Percentiles rank a stretch among this genome's conserved stretches.
phyloP scores from a whole-genome alignment of 2,888 invertebrate genomes.

The Dasysyrphus tricinctus region DNA sequence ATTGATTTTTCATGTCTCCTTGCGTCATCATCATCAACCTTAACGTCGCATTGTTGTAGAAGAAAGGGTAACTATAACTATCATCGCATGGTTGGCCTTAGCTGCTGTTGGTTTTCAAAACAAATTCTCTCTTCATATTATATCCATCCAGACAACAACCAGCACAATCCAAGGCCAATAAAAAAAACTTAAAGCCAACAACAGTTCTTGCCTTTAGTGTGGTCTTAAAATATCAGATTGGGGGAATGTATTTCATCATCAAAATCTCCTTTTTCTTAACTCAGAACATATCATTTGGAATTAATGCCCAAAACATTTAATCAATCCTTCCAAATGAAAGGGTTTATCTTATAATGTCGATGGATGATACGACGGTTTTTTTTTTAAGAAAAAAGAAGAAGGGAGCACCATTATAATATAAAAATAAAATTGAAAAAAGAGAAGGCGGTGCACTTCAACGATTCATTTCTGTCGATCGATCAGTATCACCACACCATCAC shows the following conservation, averaged over 20 bases:
- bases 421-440: not conserved
- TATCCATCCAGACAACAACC: not conserved
- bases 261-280: conserved; percentile 22
- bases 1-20: conserved; percentile 72
- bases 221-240: conserved; percentile 50
- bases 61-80: not conserved
- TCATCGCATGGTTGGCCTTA: not conserved
- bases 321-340: conserved; percentile 56
- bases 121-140: not conserved
- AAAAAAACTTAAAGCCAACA: not conserved
- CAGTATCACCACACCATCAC: conserved; percentile 30
- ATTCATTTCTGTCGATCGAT: conserved; percentile 58
- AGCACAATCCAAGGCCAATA: conserved; percentile 30
- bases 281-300: conserved; percentile 61
- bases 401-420: not conserved
- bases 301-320: conserved; percentile 68
- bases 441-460: conserved; percentile 49
- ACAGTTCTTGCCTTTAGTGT: conserved; percentile 42
- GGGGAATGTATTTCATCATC: not conserved
- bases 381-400: not conserved
- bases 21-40: conserved; percentile 41
- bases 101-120: conserved; percentile 47
- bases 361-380: not conserved
- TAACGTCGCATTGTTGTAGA: conserved; percentile 1
- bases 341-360: conserved; percentile 55